Evolutionary conservation across 2,113 vertebrate genomes (phyloP).

Genomic region (Lontra canadensis): DNA sequence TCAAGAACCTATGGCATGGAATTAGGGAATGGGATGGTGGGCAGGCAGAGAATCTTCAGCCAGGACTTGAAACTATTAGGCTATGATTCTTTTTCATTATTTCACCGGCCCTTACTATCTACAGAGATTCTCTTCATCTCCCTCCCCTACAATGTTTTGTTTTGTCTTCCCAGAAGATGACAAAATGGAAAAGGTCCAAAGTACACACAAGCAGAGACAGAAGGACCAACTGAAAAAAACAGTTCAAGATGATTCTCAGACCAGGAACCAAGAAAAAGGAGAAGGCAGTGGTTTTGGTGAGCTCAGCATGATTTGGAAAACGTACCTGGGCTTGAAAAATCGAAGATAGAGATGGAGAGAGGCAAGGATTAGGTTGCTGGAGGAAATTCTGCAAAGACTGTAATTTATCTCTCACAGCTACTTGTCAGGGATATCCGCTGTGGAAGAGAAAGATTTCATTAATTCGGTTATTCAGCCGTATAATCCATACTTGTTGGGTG

Average conservation of each 20-base stretch:
- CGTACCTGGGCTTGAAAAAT: not conserved
- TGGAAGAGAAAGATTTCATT: slow-evolving; percentile 15
- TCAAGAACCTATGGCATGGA: not conserved
- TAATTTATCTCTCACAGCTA: slow-evolving; percentile 15
- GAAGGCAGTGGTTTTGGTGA: slow-evolving; percentile 70
- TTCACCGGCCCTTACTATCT: not conserved
- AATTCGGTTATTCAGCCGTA: slow-evolving; percentile 19
- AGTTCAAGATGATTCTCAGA: slow-evolving; percentile 59
- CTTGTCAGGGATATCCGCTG: not conserved
- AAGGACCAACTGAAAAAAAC: slow-evolving; percentile 61
- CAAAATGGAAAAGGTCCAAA: slow-evolving; percentile 48
- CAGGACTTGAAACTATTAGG: not conserved
- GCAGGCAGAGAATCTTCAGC: not conserved
- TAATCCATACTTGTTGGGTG: not conserved
- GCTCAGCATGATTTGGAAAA: slow-evolving; percentile 54
- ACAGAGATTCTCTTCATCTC: not conserved
- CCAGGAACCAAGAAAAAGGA: slow-evolving; percentile 48
- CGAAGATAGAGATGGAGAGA: not conserved
- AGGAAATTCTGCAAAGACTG: not conserved
- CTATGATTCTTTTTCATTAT: not conserved
- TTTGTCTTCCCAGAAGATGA: slow-evolving; percentile 71
- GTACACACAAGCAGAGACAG: slow-evolving; percentile 46
- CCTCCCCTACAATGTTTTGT: not conserved
- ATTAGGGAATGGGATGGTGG: not conserved
- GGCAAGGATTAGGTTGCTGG: not conserved